Conservation (phyloP, 2,888 invertebrate genomes). For the Ferdinandea cuprea region DNA sequence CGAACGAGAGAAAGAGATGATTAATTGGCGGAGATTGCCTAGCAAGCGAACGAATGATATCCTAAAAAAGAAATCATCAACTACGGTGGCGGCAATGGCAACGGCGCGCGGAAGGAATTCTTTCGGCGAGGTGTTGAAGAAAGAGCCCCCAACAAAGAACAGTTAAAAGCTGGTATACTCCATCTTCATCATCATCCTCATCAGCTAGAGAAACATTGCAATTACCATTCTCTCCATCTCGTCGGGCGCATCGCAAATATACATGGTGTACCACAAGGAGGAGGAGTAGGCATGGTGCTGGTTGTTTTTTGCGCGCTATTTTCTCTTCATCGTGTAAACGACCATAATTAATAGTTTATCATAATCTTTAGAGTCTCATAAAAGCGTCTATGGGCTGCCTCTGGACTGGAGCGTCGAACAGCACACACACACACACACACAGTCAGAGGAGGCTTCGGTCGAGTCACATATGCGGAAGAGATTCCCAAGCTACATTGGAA, state of each 20-base stretch:
- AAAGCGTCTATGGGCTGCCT: constrained; percentile 58
- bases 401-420: constrained; percentile 42
- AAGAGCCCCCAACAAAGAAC: constrained; percentile 67
- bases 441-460: not conserved
- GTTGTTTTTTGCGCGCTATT: constrained; percentile 16
- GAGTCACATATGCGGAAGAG: constrained; percentile 73
- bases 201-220: constrained; percentile 73
- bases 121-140: constrained; percentile 56
- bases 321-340: constrained; percentile 64
- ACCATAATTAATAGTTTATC: constrained; percentile 74
- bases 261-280: constrained; percentile 54
- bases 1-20: constrained; percentile 53
- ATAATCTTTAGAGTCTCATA: constrained; percentile 74
- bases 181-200: constrained; percentile 73
- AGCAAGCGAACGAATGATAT: constrained; percentile 53
- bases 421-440: too few species aligned
- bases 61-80: constrained; percentile 54
- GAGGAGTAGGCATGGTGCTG: constrained; percentile 47
- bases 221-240: constrained; percentile 66
- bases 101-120: constrained; percentile 44
- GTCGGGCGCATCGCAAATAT: not conserved
- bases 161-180: constrained; percentile 73
- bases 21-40: constrained; percentile 72
- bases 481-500: constrained; percentile 49
- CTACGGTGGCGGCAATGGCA: too few species aligned